Conservation (phyloP, 1,140 invertebrate species). For the Trinorchestia longiramus region DNA sequence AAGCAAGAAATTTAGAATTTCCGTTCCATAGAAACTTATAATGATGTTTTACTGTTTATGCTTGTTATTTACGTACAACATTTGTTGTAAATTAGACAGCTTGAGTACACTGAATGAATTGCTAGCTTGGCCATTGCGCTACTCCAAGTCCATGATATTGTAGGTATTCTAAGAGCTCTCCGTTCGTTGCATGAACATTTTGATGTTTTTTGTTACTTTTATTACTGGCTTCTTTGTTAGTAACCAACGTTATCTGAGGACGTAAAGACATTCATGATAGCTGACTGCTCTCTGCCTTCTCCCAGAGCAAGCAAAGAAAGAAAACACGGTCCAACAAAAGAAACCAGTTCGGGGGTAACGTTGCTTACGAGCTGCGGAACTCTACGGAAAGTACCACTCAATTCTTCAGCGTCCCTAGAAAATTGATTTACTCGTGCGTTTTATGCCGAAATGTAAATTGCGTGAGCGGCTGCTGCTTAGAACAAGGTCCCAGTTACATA, state of each 20-base stretch:
- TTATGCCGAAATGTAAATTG: background rate
- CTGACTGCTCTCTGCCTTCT: background rate
- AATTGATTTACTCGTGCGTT: background rate
- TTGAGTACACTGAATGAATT: background rate
- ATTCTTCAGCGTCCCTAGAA: background rate
- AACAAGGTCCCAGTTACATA: background rate
- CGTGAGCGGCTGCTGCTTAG: background rate
- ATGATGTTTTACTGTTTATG: no score
- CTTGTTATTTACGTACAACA: background rate
- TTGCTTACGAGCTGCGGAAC: background rate
- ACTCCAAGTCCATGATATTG: background rate
- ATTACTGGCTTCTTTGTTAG: background rate
- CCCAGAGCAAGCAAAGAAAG: background rate
- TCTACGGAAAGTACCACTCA: background rate
- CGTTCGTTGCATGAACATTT: background rate
- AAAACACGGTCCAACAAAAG: background rate
- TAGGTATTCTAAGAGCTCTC: background rate
- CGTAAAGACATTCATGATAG: background rate
- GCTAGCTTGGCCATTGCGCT: background rate
- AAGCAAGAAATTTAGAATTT: background rate
- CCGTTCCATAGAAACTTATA: background rate
- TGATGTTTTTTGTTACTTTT: background rate
- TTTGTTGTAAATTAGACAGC: background rate
- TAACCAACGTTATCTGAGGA: background rate
- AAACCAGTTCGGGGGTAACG: background rate